Evolutionary conservation across 2,113 vertebrate species (phyloP), one percentile per base, ranked within the genome.

Genomic region (Forbesichthys agassizii): DNA sequence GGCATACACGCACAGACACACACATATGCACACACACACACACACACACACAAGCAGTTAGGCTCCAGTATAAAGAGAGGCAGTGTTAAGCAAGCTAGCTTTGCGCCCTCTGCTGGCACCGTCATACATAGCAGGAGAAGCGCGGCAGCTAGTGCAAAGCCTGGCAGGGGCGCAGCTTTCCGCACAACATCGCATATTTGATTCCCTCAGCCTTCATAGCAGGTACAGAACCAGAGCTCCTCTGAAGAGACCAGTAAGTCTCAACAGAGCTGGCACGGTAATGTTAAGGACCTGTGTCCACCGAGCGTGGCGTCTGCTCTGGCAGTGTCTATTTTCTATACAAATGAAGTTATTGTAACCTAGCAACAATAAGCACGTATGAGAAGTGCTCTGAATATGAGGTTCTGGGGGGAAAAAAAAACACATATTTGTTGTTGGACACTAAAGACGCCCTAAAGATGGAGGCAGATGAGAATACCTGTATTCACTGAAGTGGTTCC

Each of bases 401-500:
- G 27, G 27, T 27, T 27, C 27, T 27, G 27, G 20, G 20, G 20
- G 20, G 20, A 20, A 20, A 20, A 20, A 1, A 1, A 1, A 1
- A 1, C 20, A 20, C 20, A 20, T 20, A 27, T 27, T 27, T 27
- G 27, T 27, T 27, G 27, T 2, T 27, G 27, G 27, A 27, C 27
- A 27, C 27, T 27, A 27, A 27, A 27, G 27, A 27, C 27, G 1
- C 27, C 27, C 27, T 27, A 27, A 27, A 27, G 27, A 27, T 27
- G 27, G 27, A 27, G 27, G 27, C 27, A 27, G 27, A 27, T 62
- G 46, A 75, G 42, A 53, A 70, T 92, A 99, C 97, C 96, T 97
- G 95, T 95, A 97, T 76, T 98, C 96, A 83, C 96, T 95, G 46
- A 95, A 95, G 88, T 94, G 95, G 85, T 93, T 93, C 74, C 91